These are phyloP conservation scores for Ceryle rudis DNA, from an alignment of 2,797 vertebrate genomes.

Conservation along the genomic window DNA sequence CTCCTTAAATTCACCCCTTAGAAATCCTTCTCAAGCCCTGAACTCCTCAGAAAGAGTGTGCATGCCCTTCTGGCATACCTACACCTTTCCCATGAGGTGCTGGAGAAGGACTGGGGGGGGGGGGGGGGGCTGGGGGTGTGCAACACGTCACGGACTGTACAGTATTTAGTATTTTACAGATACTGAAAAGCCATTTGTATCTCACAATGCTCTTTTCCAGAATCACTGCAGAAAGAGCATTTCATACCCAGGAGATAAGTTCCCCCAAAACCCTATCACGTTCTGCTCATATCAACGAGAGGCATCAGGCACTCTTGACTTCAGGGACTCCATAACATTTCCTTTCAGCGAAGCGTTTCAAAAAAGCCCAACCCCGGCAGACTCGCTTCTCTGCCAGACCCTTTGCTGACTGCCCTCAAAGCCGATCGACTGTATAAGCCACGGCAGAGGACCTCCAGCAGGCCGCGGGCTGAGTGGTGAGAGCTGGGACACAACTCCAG, in stretches of 20 bases:
- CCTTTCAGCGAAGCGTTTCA: rapidly evolving
- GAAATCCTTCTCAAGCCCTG: background rate
- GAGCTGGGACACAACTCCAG: background rate
- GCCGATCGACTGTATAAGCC: background rate
- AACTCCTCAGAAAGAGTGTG: rapidly evolving
- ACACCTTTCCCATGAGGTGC: background rate
- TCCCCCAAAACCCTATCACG: background rate
- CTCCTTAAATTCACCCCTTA: background rate
- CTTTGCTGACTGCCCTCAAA: background rate
- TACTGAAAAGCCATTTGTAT: background rate
- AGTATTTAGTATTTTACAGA: background rate
- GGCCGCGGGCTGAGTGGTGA: background rate
- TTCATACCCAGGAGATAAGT: background rate
- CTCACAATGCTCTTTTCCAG: rapidly evolving
- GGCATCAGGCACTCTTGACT: rapidly evolving
- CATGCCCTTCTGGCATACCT: background rate
- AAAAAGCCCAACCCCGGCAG: background rate
- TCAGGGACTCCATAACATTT: rapidly evolving
- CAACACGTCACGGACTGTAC: rapidly evolving
- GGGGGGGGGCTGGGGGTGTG: background rate
- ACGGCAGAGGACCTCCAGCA: background rate
- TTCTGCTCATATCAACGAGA: rapidly evolving
- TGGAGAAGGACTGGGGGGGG: background rate
- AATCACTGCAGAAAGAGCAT: rapidly evolving
- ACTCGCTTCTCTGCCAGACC: background rate